Percentiles rank a stretch among this genome's conserved stretches.
Evolutionary conservation across 1,140 invertebrate genomes (phyloP).

Genomic region (Danaus melanippus): DNA sequence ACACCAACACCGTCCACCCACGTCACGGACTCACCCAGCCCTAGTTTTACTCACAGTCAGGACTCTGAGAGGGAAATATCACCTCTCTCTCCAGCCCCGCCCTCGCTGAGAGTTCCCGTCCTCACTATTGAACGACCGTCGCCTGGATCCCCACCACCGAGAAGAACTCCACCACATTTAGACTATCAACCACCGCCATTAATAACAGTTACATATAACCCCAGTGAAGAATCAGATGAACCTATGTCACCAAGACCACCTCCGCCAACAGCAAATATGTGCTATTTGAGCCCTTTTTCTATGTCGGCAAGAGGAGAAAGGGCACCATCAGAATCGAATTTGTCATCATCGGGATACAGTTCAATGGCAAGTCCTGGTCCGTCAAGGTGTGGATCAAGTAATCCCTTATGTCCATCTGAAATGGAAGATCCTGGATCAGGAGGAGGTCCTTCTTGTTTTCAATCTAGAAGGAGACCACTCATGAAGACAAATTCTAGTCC

Average conservation of each 20-base stretch:
- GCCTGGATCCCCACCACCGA: constrained; percentile 78
- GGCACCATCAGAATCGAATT: constrained; percentile 83
- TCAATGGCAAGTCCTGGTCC: constrained; percentile 86
- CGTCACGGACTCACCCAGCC: constrained; percentile 65
- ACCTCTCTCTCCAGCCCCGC: constrained; percentile 53
- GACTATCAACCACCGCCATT: constrained; percentile 79
- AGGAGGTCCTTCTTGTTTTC: constrained; percentile 65
- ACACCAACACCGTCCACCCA: constrained; percentile 63
- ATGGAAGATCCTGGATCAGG: constrained; percentile 77
- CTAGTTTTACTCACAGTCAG: constrained; percentile 63
- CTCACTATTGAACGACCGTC: constrained; percentile 76
- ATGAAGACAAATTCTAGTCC: constrained; percentile 71
- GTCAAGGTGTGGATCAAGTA: constrained; percentile 83
- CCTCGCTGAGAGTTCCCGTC: constrained; percentile 74
- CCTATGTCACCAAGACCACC: constrained; percentile 73
- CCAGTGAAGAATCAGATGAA: constrained; percentile 84
- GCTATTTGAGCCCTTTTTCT: constrained; percentile 83
- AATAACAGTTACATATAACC: constrained; percentile 82
- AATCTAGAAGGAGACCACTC: constrained; percentile 68
- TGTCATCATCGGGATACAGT: constrained; percentile 87
- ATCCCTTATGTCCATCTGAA: constrained; percentile 80
- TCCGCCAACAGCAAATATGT: constrained; percentile 74
- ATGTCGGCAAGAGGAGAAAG: constrained; percentile 78
- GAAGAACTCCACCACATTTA: constrained; percentile 73
- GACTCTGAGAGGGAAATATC: constrained; percentile 65